These are phyloP conservation scores for Archocentrus centrarchus DNA, from an alignment of 2,113 vertebrate species.

Conservation along the genomic window DNA sequence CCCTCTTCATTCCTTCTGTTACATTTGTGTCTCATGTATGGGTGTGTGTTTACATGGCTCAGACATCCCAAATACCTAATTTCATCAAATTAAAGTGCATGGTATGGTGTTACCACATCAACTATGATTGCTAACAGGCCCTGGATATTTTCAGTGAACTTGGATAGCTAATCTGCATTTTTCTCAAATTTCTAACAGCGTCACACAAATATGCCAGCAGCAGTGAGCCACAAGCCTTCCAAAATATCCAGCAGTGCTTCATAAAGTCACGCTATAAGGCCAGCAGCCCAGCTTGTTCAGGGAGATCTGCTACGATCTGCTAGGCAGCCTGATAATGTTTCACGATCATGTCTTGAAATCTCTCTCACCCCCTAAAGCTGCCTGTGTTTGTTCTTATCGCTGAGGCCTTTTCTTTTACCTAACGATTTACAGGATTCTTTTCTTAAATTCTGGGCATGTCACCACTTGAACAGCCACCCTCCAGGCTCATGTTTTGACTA, in stretches of 20 bases:
- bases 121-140: conserved; percentile 67
- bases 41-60: conserved; percentile 25
- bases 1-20: background rate
- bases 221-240: conserved; percentile 59
- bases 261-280: conserved; percentile 65
- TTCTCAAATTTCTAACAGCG: conserved; percentile 62
- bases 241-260: conserved; percentile 55
- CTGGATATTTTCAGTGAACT: conserved; percentile 71
- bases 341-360: conserved; percentile 46
- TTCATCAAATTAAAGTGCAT: conserved; percentile 38
- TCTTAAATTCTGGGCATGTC: conserved; percentile 51
- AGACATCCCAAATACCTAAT: conserved; percentile 40
- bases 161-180: conserved; percentile 52
- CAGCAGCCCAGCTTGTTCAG: background rate
- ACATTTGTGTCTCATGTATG: background rate
- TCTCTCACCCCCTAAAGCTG: conserved; percentile 1
- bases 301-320: conserved; percentile 4
- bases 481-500: conserved; percentile 59
- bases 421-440: conserved; percentile 56
- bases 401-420: conserved; percentile 29
- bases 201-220: conserved; percentile 71
- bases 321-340: background rate
- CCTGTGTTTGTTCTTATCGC: conserved; percentile 42
- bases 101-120: conserved; percentile 54
- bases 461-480: conserved; percentile 44